phyloP scores from a whole-genome alignment of 1,140 invertebrate genomes.

The Zaprionus ghesquierei region DNA sequence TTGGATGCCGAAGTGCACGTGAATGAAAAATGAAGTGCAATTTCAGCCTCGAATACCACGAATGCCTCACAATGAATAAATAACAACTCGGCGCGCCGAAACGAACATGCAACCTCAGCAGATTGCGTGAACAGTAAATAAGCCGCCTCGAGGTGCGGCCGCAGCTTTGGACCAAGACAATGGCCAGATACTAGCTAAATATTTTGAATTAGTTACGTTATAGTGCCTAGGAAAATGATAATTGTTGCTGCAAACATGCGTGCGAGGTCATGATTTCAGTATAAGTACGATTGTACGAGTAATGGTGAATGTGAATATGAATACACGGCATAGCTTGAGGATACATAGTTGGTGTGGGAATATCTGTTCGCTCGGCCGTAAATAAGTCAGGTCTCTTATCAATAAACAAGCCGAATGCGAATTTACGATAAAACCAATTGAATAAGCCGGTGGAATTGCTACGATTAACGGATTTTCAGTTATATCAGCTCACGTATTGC shows the following conservation, averaged over 20 bases:
- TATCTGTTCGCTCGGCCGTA: background rate
- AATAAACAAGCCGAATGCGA: background rate
- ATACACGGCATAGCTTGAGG: background rate
- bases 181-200: slow-evolving; percentile 52
- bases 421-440: background rate
- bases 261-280: slow-evolving; percentile 33
- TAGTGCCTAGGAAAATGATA: slow-evolving; percentile 20
- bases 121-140: slow-evolving; percentile 60
- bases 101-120: slow-evolving; percentile 61
- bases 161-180: slow-evolving; percentile 35
- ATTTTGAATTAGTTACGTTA: slow-evolving; percentile 50
- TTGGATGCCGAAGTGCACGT: slow-evolving; percentile 37
- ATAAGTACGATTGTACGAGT: background rate
- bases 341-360: background rate
- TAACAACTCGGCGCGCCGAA: slow-evolving; percentile 51
- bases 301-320: background rate
- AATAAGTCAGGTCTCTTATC: background rate
- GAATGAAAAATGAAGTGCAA: slow-evolving; percentile 56
- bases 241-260: slow-evolving; percentile 40
- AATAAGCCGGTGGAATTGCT: background rate
- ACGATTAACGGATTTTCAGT: background rate
- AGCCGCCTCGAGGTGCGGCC: too few relatives aligned
- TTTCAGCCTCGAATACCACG: slow-evolving; percentile 64
- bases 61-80: slow-evolving; percentile 73
- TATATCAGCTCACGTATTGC: background rate